A percentile compares a stretch with the other conserved stretches of the same genome.
Conservation (phyloP, 2,797 vertebrate species). For the Luscinia luscinia region DNA sequence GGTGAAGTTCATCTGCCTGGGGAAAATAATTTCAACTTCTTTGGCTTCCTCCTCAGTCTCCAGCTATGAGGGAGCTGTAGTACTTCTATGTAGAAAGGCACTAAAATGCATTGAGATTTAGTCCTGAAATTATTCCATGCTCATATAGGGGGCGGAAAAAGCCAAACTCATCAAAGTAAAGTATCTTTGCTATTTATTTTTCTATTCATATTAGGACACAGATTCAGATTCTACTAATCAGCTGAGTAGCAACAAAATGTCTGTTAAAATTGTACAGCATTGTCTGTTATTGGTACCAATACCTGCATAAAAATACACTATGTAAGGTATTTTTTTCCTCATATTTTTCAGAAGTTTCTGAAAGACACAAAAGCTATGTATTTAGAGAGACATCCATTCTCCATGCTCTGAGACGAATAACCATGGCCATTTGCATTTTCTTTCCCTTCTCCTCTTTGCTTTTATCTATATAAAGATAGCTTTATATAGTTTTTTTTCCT, state of each 20-base stretch:
- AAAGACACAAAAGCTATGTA: not conserved
- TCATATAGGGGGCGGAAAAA: fast-evolving
- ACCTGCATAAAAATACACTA: not conserved
- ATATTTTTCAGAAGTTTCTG: not conserved
- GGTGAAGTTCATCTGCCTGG: fast-evolving
- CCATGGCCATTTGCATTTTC: not conserved
- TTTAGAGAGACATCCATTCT: not conserved
- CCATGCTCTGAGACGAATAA: not conserved
- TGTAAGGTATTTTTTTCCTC: not conserved
- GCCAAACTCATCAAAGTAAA: not conserved
- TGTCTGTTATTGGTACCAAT: not conserved
- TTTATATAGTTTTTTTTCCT: not conserved
- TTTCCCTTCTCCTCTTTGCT: not conserved
- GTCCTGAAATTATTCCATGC: not conserved
- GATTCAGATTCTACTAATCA: not conserved
- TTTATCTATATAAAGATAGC: not conserved
- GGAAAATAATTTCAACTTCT: not conserved
- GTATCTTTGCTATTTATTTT: not conserved
- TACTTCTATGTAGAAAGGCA: not conserved
- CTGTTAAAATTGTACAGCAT: not conserved
- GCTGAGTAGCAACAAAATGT: not conserved
- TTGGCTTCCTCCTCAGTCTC: not conserved
- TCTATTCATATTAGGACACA: not conserved
- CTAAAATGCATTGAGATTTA: not conserved
- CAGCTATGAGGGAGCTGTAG: fast-evolving